Evolutionary conservation across 2,888 invertebrate genomes (phyloP).

Genomic region (Crioceris asparagi): DNA sequence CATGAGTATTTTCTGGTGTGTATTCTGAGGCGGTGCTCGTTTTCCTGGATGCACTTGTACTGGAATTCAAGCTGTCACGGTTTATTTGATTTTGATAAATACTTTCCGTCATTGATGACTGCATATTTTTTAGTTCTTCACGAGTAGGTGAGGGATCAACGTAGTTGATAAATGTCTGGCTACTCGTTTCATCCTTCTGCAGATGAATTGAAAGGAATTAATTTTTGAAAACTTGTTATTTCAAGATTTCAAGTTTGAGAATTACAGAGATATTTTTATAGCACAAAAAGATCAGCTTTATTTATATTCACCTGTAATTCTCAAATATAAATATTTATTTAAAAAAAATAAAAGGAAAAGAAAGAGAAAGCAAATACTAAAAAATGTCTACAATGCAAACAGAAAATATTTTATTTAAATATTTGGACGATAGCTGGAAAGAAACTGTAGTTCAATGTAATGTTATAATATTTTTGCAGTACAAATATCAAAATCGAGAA

Average conservation of each 20-base stretch:
- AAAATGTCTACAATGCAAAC: neutral
- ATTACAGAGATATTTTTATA: neutral
- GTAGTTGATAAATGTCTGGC: conserved; percentile 23
- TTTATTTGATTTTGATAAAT: conserved; percentile 30
- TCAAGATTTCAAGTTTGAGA: neutral
- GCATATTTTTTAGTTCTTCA: conserved; percentile 28
- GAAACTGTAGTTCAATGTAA: no score
- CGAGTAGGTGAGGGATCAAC: conserved; percentile 17
- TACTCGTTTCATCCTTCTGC: conserved; percentile 31
- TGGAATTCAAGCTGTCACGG: conserved; percentile 37
- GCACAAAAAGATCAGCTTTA: neutral
- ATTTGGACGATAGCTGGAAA: conserved; percentile 3
- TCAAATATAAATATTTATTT: neutral
- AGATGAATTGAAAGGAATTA: conserved; percentile 4
- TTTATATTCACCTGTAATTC: neutral
- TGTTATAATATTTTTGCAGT: no score
- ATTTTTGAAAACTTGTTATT: neutral
- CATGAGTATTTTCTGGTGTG: conserved; percentile 44
- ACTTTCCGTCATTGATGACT: conserved; percentile 33
- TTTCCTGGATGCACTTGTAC: conserved; percentile 42
- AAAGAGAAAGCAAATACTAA: conserved; percentile 2
- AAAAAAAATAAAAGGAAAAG: conserved; percentile 6
- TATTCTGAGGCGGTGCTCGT: conserved; percentile 48
- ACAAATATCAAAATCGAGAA: no score
- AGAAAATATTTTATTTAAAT: neutral